phyloP scores from a whole-genome alignment of 2,113 vertebrate genomes.

The Dicaeum eximium region DNA sequence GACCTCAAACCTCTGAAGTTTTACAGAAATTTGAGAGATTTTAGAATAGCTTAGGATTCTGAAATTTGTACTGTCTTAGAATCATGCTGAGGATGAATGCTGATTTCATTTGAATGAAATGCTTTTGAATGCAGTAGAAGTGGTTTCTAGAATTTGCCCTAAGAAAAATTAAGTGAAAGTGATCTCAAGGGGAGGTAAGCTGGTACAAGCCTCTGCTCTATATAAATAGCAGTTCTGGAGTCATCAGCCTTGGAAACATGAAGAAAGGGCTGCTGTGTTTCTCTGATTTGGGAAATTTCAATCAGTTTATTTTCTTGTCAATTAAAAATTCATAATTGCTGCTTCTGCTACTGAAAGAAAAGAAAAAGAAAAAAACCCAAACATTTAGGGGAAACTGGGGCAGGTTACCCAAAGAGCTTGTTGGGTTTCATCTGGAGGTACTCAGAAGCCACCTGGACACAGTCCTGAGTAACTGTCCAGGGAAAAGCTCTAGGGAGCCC shows the following conservation, averaged over 20 bases:
- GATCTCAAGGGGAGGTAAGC: background rate
- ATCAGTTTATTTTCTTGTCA: background rate
- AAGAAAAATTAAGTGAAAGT: background rate
- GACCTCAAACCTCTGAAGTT: background rate
- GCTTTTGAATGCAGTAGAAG: background rate
- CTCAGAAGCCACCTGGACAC: background rate
- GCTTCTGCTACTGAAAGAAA: background rate
- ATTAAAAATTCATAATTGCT: background rate
- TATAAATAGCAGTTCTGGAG: background rate
- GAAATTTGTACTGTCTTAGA: background rate
- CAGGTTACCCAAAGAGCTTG: background rate
- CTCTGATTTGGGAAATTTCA: background rate
- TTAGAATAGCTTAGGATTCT: background rate
- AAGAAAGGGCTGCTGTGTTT: background rate
- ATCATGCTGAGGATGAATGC: background rate
- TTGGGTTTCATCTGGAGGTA: background rate
- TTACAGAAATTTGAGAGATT: background rate
- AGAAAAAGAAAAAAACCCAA: fast-evolving
- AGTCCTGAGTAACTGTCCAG: background rate
- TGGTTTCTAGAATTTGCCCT: background rate
- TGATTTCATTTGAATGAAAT: background rate
- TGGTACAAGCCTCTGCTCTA: background rate
- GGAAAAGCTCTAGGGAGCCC: background rate
- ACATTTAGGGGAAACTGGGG: background rate
- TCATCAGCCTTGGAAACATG: background rate